Evolutionary conservation across 2,797 vertebrate genomes (phyloP).

Genomic region (Spinus pinus): DNA sequence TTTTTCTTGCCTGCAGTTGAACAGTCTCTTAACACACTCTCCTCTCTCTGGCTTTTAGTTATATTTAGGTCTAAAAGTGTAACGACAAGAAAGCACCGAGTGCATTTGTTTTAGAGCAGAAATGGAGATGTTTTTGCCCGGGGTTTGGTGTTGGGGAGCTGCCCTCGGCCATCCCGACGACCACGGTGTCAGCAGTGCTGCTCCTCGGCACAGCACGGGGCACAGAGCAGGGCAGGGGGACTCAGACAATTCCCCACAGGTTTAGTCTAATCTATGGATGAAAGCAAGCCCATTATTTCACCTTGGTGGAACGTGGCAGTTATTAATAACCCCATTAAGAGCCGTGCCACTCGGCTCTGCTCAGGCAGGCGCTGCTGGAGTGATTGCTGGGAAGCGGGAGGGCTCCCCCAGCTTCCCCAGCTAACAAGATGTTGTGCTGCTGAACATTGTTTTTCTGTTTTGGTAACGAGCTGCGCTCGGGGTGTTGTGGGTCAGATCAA

Average conservation of each 20-base stretch:
- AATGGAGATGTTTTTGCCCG: not conserved
- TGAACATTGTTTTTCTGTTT: slow-evolving; percentile 29
- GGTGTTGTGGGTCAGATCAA: not conserved
- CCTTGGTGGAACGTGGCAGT: slow-evolving; percentile 64
- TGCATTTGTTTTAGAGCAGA: not conserved
- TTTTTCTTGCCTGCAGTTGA: not conserved
- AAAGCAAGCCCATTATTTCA: slow-evolving; percentile 50
- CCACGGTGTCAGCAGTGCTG: not conserved
- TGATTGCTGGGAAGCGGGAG: not conserved
- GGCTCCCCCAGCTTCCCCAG: not conserved
- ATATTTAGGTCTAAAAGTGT: not conserved
- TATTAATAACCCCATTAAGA: slow-evolving; percentile 77
- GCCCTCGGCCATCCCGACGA: accelerated
- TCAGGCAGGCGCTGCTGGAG: slow-evolving; percentile 17
- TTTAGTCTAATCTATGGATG: slow-evolving; percentile 51
- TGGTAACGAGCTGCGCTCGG: not conserved
- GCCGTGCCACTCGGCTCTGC: slow-evolving; percentile 4
- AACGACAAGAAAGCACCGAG: not conserved
- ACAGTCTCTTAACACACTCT: not conserved
- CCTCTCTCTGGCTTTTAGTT: not conserved
- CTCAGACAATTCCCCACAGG: slow-evolving; percentile 23
- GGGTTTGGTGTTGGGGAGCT: not conserved
- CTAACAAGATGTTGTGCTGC: slow-evolving; percentile 58
- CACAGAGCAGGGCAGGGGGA: not conserved
- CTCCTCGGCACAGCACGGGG: not conserved